Evolutionary conservation across 2,113 vertebrate genomes (phyloP).

Genomic region (Carlito syrichta): DNA sequence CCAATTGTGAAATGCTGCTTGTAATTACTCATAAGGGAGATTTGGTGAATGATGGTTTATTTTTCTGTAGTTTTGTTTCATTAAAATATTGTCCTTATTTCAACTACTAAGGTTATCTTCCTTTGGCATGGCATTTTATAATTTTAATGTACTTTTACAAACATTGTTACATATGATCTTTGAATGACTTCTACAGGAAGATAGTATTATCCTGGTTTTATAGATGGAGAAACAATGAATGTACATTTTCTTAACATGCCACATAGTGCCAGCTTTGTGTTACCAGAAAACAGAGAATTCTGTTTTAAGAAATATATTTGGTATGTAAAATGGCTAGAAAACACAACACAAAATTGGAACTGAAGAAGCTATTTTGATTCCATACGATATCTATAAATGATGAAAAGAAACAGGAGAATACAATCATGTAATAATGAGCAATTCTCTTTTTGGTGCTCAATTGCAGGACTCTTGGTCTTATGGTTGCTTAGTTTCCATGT

Average conservation of each 20-base stretch:
- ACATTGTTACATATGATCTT: background rate
- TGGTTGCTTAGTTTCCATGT: background rate
- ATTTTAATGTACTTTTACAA: conserved; percentile 12
- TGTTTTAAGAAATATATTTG: background rate
- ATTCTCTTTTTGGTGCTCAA: background rate
- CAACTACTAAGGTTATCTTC: background rate
- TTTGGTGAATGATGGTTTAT: background rate
- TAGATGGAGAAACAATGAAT: background rate
- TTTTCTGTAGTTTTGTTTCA: conserved; percentile 10
- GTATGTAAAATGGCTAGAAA: background rate
- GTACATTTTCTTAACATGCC: background rate
- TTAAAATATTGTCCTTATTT: background rate
- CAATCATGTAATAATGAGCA: background rate
- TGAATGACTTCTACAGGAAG: background rate
- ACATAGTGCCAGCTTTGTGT: background rate
- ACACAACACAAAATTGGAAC: background rate
- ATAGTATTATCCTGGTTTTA: background rate
- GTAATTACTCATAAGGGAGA: background rate
- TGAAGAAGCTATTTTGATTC: conserved; percentile 27
- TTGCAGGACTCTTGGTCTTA: background rate
- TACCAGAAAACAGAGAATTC: background rate
- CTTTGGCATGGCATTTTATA: background rate
- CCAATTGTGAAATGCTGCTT: background rate
- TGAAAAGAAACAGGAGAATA: background rate
- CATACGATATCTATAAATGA: background rate